These are phyloP conservation scores for Platyscapa corneri DNA, from an alignment of 1,140 invertebrate genomes.

Conservation along the genomic window DNA sequence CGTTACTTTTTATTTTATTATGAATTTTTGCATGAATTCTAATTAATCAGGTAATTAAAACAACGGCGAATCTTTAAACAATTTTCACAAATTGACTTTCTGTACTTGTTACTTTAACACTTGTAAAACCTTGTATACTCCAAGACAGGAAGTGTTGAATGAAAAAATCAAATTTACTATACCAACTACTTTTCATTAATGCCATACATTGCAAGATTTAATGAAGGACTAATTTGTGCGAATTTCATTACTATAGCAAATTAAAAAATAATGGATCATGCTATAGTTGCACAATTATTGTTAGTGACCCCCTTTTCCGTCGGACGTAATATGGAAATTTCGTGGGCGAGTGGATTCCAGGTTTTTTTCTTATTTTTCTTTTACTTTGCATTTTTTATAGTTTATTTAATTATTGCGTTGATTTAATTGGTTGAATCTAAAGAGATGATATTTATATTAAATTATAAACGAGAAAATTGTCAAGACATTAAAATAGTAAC, in stretches of 20 bases:
- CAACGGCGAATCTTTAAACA: too few species aligned
- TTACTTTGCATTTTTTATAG: constrained; percentile 1
- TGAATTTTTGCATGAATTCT: too few species aligned
- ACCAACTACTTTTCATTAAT: too few species aligned
- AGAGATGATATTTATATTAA: background rate
- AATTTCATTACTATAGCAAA: background rate
- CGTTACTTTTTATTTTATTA: too few species aligned
- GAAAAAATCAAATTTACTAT: too few species aligned
- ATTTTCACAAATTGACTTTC: too few species aligned
- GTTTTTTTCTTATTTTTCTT: background rate
- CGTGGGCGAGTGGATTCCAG: background rate
- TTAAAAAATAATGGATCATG: background rate
- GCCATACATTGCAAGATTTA: too few species aligned
- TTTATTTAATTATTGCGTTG: background rate
- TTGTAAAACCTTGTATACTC: background rate
- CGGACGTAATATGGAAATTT: background rate
- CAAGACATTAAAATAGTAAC: background rate
- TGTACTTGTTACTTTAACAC: too few species aligned
- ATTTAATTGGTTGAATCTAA: constrained; percentile 17
- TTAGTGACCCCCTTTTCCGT: too few species aligned
- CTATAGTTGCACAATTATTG: background rate
- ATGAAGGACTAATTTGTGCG: too few species aligned
- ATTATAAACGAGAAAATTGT: background rate
- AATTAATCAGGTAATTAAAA: too few species aligned
- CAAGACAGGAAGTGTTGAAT: background rate